Conservation (phyloP, 2,797 vertebrate genomes). For the Nannoperca obscura region DNA sequence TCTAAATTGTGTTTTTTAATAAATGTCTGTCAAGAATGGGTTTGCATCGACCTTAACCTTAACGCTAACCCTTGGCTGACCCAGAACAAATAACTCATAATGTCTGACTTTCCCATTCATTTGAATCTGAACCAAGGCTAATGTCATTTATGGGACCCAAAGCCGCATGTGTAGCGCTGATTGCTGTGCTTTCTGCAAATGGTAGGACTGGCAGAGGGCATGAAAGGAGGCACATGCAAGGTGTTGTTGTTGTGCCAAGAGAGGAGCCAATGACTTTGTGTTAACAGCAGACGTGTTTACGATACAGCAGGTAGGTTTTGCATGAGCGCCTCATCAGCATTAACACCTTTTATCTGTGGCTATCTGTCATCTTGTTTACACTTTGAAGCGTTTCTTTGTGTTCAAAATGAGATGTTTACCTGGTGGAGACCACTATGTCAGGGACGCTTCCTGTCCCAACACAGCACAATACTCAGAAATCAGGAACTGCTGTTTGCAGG, state of each 20-base stretch:
- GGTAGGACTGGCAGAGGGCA: slow-evolving; percentile 32
- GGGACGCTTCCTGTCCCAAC: slow-evolving; percentile 35
- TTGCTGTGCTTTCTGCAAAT: slow-evolving; percentile 42
- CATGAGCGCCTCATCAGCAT: slow-evolving; percentile 54
- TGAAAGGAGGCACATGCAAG: slow-evolving; percentile 26
- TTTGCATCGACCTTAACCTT: slow-evolving; percentile 54
- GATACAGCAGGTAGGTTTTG: slow-evolving; percentile 70
- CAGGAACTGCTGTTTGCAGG: slow-evolving; percentile 17
- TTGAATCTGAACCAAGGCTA: slow-evolving; percentile 39
- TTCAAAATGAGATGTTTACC: slow-evolving; percentile 72
- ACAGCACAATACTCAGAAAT: slow-evolving; percentile 21
- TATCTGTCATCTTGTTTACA: slow-evolving; percentile 71
- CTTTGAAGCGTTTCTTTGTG: slow-evolving; percentile 69
- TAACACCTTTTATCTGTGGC: slow-evolving; percentile 66
- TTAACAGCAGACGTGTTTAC: slow-evolving; percentile 72
- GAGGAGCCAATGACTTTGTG: slow-evolving; percentile 77
- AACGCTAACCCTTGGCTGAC: slow-evolving; percentile 23
- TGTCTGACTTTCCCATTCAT: slow-evolving; percentile 28
- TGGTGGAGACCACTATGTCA: slow-evolving; percentile 39
- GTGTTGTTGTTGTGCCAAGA: slow-evolving; percentile 52
- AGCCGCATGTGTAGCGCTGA: slow-evolving; percentile 26
- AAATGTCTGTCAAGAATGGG: slow-evolving; percentile 50
- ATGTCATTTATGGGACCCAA: slow-evolving; percentile 36
- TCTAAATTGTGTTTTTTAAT: slow-evolving; percentile 32
- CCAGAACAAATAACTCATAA: slow-evolving; percentile 50